Evolutionary conservation across 2,113 vertebrate genomes (phyloP), one percentile per base, ranked within the genome.

Genomic region (Crotalus helleri): DNA sequence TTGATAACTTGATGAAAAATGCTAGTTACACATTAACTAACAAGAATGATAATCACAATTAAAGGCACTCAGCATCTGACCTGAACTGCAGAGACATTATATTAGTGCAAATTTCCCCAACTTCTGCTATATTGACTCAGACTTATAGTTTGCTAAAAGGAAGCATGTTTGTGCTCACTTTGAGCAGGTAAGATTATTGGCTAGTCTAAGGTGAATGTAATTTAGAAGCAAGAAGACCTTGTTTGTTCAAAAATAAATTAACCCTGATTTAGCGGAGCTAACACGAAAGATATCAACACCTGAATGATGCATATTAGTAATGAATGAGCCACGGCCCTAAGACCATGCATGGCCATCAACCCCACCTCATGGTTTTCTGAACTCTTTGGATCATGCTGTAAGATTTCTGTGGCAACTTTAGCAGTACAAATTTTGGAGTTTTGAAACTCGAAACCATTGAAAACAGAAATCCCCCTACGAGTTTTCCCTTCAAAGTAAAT

Each of bases 31-130:
- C 58, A 94, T 97, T 97, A 97, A 95, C 95, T 91, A 93, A 54
- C 17, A 46, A 81, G 85, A 81, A 61, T 91, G 21, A 90, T 94
- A 94, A 85, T 92, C 94, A 92, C 93, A 96, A 94, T 94, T 96
- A 95, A 96, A 51, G 95, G 96, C 96, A 91, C 96, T 95, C 95
- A 95, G 87, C 94, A 95, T 33, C 58, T 88, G 92, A 94, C 94
- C 94, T 94, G 91, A 64, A 93, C 92, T 49, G 64, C 95, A 89
- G 90, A 93, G 94, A 95, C 93, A 90, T 94, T 89, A 57, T 21
- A 88, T 88, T 69, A 23, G 23, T 54, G 29, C 86, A 88, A 33
- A 88, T 54, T 88, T 92, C 26, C 24, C 23, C 51, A 81, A 81
- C 54, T 89, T 92, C 87, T 6, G 8, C 39, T 4, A 53, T 55